Base-by-base conservation (phyloP, 2,888 invertebrate genomes). In the Trichogramma evanescens region DNA sequence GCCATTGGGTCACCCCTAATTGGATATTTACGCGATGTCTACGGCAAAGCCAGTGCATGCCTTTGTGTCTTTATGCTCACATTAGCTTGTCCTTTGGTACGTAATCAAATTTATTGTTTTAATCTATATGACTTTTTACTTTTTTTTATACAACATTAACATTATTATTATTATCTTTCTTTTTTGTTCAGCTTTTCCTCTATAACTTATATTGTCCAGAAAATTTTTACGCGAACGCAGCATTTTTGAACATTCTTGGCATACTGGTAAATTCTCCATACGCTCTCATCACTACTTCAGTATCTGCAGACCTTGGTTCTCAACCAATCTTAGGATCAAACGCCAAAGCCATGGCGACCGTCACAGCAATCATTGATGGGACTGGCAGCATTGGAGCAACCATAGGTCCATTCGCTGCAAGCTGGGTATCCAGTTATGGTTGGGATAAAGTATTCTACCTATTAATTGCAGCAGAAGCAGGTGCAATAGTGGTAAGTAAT, bases 281-380 rank as follows among this genome's bases (percentile, higher is more conserved):
- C 77, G 92, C 95, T 5, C 82, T 97, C 56, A 97, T 97, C 72
- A 97, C 97, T 4, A 97, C 97, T 0, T 94, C 95, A 0, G 96
- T 97, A 45, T 93, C 94, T 58, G 93, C 97, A 0, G 96, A 97
- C 74, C 82, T 97, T 5, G 95, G 97, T 10, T 91, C 93, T 0
- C 95, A 95, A 80, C 84, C 87, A 66, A 89, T 89, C 63, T 80
- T 96, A 58, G 86, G 88, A 56, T 92, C 92, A 3, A 93, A 91
- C 79, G 80, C 93, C 0, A 90, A 89, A 74, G 97, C 96, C 5
- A 78, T 97, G 62, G 95, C 97, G 6, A 97, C 97, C 0, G 96
- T 97, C n/a, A 94, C 96, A 0, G 94, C 96, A 38, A 95, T 97
- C 69, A 96, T 97, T 51, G 97, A 97, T 79, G 97, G 97, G 51